Base-by-base conservation (phyloP, 2,888 invertebrate species). In the Hetaerina titia region DNA sequence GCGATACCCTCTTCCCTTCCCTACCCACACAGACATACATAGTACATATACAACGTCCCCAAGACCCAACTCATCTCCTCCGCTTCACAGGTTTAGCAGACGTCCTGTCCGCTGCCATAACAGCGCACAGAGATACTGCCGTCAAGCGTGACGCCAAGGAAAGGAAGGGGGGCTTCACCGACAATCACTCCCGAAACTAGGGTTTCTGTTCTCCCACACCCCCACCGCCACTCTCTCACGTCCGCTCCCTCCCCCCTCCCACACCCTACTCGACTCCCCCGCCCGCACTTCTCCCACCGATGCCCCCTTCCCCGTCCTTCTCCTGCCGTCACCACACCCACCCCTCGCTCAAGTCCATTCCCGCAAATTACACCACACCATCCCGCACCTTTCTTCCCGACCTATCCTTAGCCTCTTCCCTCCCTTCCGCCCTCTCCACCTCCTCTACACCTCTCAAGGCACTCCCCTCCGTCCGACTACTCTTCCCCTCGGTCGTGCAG, bases 361-460 rank as follows among this genome's bases (percentile, higher is more conserved):
- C 45, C 90, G 31, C 90, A 90, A 90, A 90, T 90, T 90, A 90
- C 90, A 15, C 31, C 90, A 31, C 63, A n/a, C 17, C 69, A n/a
- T 22, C 19, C 45, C 45, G 45, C 45, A 45, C 45, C 45, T 1
- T 45, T 7, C 69, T 17, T 45, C 56, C 63, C 64, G 22, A 19
- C 15, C 19, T 15, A n/a, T 63, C 63, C 31, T 9, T n/a, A 60
- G 19, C 31, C 90, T 63, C 64, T 64, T 56, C 45, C 15, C 56
- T 17, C 17, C 87, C 88, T 45, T n/a, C 22, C 45, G 17, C 45
- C 88, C 45, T 19, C 69, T 9, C 88, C 45, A 17, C 8, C 0
- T 0, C 31, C 15, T 13, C 56, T 17, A 17, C 31, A 31, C 31
- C 63, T 22, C 45, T 17, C 31, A 90, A 56, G n/a, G 64, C 63